Conservation (phyloP, 2,113 vertebrate genomes). For the Bettongia penicillata region DNA sequence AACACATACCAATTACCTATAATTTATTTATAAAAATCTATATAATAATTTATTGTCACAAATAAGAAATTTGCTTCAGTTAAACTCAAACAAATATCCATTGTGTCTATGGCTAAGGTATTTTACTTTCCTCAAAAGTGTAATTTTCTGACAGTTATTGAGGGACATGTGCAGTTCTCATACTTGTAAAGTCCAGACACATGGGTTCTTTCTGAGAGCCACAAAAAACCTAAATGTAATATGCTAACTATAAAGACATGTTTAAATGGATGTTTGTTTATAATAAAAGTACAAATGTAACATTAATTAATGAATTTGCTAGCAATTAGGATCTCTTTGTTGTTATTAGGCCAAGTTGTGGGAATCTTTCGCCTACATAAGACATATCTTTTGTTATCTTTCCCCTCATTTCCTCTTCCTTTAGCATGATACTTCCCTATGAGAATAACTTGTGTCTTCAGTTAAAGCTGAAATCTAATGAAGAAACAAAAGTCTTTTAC, state of each 20-base stretch:
- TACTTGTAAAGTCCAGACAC: conserved; percentile 44
- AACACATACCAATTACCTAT: neutral
- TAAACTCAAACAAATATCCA: neutral
- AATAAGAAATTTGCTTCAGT: neutral
- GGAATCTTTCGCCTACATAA: neutral
- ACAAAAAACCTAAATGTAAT: neutral
- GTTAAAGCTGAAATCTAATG: conserved; percentile 19
- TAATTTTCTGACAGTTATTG: conserved; percentile 44
- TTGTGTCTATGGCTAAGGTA: neutral
- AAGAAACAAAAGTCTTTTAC: conserved; percentile 45
- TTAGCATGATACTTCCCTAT: neutral
- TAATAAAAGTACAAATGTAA: conserved; percentile 52
- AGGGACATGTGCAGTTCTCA: conserved; percentile 13
- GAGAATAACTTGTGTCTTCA: conserved; percentile 21
- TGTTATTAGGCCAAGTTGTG: conserved; percentile 42
- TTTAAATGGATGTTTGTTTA: conserved; percentile 9
- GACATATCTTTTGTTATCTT: neutral
- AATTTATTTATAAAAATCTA: neutral
- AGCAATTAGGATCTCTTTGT: conserved; percentile 32
- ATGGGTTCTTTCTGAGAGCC: conserved; percentile 25
- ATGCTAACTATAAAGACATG: conserved; percentile 47
- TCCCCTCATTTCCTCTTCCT: neutral
- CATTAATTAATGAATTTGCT: conserved; percentile 40
- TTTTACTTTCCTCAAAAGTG: conserved; percentile 30
- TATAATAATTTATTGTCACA: neutral